Evolutionary conservation across 2,797 vertebrate genomes (phyloP), one percentile per base, ranked within the genome.

Genomic region (Gymnopithys bicolor): DNA sequence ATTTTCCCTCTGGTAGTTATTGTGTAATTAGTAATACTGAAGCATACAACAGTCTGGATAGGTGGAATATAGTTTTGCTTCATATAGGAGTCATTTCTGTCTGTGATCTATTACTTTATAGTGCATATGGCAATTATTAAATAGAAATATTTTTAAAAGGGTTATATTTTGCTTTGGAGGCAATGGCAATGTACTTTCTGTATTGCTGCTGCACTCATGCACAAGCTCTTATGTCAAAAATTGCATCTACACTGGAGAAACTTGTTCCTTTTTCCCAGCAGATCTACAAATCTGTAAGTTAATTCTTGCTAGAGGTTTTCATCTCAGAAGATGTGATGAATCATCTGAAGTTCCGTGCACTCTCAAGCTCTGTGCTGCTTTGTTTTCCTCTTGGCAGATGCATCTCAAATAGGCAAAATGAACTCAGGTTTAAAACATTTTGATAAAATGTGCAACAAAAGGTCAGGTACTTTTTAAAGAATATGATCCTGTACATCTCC

Each of bases 1-100:
- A 98, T 98, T 98, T 98, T 98, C 98, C 98, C 98, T 98, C 97
- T 97, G 97, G 98, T 98, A 78, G 96, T 98, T 98, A 98, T 59
- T 90, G 28, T 90, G 67, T 98, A 98, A 97, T 99, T 98, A 98
- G 97, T 98, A 98, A 98, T 98, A 98, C 98, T 98, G 98, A 98
- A 98, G 98, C 97, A 96, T 97, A 97, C 98, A 98, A 98, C 98
- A 98, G 97, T 98, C 98, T 98, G 98, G 97, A 97, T 97, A 98
- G 97, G 97, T 98, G 96, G 97, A 97, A 97, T 97, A 97, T 97
- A 98, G 97, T 97, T 96, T 97, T 95, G 89, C 22, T 30, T 78
- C 37, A 32, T 97, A 96, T 95, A 88, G 96, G 96, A 97, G 97
- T 98, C 97, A 92, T 83, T 97, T 97, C 95, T 84, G 43, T 62